Evolutionary conservation across 2,797 vertebrate species (phyloP).

Genomic region (Graptemys geographica): DNA sequence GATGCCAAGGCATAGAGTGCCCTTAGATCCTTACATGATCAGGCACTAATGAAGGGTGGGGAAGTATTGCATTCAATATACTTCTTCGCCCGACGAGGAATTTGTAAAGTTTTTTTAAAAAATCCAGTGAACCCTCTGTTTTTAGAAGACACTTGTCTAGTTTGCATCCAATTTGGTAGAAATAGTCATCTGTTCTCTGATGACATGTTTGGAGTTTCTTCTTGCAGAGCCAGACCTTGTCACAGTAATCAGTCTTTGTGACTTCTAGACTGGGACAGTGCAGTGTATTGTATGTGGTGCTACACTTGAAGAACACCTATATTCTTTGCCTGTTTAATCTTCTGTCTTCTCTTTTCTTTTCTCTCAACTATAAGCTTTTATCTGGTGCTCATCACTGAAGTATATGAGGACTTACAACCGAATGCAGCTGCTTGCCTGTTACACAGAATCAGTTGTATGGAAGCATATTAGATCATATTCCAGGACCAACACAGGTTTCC

Average conservation of each 20-base stretch:
- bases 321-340: not conserved
- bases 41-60: not conserved
- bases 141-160: not conserved
- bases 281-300: not conserved
- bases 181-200: not conserved
- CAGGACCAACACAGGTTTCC: not conserved
- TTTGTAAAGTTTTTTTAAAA: not conserved
- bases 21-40: not conserved
- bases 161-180: not conserved
- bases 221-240: fast-evolving
- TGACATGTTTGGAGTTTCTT: not conserved
- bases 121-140: not conserved
- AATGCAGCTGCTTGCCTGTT: not conserved
- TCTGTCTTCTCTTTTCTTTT: not conserved
- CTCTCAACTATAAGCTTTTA: not conserved
- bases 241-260: not conserved
- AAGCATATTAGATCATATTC: not conserved
- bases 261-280: no score
- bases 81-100: no score
- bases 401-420: not conserved
- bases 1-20: not conserved
- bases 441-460: not conserved
- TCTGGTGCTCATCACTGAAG: not conserved
- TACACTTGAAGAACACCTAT: not conserved
- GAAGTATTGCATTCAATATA: not conserved